A percentile compares a stretch with the other conserved stretches of the same genome.
Evolutionary conservation across 1,140 invertebrate species (phyloP).

Genomic region (Atta cephalotes): DNA sequence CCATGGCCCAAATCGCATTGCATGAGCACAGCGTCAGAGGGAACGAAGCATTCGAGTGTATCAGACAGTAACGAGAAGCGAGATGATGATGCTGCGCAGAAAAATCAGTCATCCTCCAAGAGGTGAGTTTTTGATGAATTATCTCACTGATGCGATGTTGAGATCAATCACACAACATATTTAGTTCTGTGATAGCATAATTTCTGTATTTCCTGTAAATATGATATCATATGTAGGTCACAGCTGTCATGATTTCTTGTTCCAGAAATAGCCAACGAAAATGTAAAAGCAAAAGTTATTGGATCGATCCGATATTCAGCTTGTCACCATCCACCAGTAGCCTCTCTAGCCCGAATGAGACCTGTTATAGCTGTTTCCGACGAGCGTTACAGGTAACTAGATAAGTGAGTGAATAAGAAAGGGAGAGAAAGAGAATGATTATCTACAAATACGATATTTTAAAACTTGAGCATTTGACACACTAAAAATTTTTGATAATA

Average conservation of each 20-base stretch:
- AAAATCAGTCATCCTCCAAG: slow-evolving; percentile 76
- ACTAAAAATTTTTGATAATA: background rate
- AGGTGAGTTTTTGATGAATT: slow-evolving; percentile 63
- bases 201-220: slow-evolving; percentile 3
- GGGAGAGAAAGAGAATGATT: background rate
- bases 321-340: slow-evolving; percentile 93
- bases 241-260: slow-evolving; percentile 59
- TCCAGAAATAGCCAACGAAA: slow-evolving; percentile 82
- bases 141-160: background rate
- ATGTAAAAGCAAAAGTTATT: slow-evolving; percentile 87
- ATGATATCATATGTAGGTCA: slow-evolving; percentile 18
- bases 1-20: slow-evolving; percentile 92
- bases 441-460: slow-evolving; percentile 15
- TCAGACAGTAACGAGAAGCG: slow-evolving; percentile 70
- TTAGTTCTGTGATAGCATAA: background rate
- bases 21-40: slow-evolving; percentile 76
- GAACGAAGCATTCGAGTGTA: slow-evolving; percentile 72
- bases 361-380: slow-evolving; percentile 97
- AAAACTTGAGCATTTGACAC: background rate
- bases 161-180: background rate
- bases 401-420: background rate
- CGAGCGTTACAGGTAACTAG: slow-evolving; percentile 92
- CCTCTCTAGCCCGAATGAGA: slow-evolving; percentile 96
- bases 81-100: slow-evolving; percentile 70
- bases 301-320: slow-evolving; percentile 87